Conservation (phyloP, 2,113 vertebrate genomes). For the Psilopogon haemacephalus region DNA sequence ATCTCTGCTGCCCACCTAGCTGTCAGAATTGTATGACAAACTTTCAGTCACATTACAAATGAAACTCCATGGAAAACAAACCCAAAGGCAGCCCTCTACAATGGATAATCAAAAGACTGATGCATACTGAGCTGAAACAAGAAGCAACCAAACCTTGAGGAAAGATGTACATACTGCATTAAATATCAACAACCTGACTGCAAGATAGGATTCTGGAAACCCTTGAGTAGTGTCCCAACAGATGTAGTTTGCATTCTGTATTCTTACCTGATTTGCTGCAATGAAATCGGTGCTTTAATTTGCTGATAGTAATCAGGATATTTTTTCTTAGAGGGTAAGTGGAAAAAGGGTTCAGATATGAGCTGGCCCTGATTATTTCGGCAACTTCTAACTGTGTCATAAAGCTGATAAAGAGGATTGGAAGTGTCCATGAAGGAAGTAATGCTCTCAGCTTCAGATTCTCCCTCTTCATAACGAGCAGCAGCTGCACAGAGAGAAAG, state of each 20-base stretch:
- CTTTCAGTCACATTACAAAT: neutral
- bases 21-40: neutral
- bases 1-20: neutral
- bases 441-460: conserved; percentile 94
- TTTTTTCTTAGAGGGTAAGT: conserved; percentile 96
- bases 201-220: neutral
- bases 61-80: neutral
- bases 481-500: conserved; percentile 70
- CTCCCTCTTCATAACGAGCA: conserved; percentile 91
- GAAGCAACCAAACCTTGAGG: neutral
- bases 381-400: conserved; percentile 91
- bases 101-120: neutral
- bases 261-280: conserved; percentile 93
- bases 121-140: neutral
- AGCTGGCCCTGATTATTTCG: conserved; percentile 96
- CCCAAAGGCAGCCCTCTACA: neutral
- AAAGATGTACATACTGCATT: neutral
- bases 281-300: conserved; percentile 91
- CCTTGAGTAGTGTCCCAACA: neutral
- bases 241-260: neutral
- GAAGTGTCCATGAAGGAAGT: conserved; percentile 93
- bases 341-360: conserved; percentile 94
- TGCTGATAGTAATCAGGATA: conserved; percentile 98
- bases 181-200: neutral
- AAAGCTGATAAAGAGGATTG: conserved; percentile 96